These are phyloP conservation scores for Drosophila macrospina DNA, from an alignment of 2,888 invertebrate species.

Conservation along the genomic window DNA sequence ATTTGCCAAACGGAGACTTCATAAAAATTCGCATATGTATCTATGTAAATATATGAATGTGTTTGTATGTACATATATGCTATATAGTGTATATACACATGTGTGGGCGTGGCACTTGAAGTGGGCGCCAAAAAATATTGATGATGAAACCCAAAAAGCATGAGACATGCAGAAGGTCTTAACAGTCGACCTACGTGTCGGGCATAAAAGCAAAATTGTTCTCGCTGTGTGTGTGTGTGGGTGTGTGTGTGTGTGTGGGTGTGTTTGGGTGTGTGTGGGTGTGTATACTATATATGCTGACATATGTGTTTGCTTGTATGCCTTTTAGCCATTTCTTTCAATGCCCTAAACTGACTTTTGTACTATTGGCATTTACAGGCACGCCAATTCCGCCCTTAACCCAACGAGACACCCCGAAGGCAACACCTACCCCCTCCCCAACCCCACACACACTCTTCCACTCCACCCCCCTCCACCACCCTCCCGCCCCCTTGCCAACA, in stretches of 20 bases:
- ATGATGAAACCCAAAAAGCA: conserved; percentile 25
- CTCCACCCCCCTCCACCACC: no score
- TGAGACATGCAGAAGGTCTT: conserved; percentile 43
- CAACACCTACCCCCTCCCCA: not conserved
- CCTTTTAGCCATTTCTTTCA: conserved; percentile 47
- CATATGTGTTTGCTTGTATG: conserved; percentile 21
- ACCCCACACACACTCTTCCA: no score
- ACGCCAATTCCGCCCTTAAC: conserved; percentile 33
- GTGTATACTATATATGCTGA: not conserved
- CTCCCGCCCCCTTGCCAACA: no score
- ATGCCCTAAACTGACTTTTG: conserved; percentile 41
- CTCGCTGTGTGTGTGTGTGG: conserved; percentile 14
- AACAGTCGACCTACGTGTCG: conserved; percentile 54
- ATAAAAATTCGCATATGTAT: conserved; percentile 37
- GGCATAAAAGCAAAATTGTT: conserved; percentile 54
- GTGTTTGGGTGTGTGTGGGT: conserved; percentile 15
- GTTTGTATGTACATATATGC: not conserved
- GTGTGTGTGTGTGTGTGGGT: conserved; percentile 6
- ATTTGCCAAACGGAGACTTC: conserved; percentile 29
- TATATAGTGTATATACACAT: not conserved
- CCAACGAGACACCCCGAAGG: conserved; percentile 18
- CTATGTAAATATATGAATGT: not conserved
- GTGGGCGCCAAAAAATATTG: conserved; percentile 33
- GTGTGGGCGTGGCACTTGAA: conserved; percentile 29
- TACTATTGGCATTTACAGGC: conserved; percentile 49